Percentiles rank a stretch among this genome's conserved stretches.
Evolutionary conservation across 2,113 vertebrate species (phyloP).

Genomic region (Catharus fuscescens): DNA sequence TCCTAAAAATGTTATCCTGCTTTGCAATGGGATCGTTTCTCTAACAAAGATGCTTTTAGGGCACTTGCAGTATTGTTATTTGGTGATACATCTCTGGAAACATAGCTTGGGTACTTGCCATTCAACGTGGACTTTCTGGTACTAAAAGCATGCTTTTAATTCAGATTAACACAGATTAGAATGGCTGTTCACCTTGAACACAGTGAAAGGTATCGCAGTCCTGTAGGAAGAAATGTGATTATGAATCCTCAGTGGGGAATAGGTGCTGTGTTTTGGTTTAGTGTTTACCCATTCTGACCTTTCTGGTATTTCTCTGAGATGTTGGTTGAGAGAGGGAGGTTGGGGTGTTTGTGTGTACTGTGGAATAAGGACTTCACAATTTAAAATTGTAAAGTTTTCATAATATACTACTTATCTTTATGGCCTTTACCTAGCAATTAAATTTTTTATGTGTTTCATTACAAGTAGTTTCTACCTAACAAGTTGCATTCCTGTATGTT

Average conservation of each 20-base stretch:
- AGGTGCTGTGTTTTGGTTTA: background rate
- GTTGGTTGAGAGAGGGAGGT: accelerated
- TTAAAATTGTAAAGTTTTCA: no score
- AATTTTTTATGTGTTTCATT: no score
- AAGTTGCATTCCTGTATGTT: no score
- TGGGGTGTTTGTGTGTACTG: background rate
- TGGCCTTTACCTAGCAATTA: no score
- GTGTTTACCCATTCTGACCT: background rate
- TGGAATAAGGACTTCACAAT: no score
- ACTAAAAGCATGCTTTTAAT: background rate
- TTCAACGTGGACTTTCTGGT: background rate
- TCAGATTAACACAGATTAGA: background rate
- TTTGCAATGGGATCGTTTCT: background rate
- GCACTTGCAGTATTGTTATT: background rate
- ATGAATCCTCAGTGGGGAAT: background rate
- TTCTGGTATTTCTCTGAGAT: background rate
- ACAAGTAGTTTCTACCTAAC: no score
- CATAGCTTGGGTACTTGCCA: background rate
- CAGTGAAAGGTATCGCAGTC: background rate
- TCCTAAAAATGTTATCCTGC: background rate
- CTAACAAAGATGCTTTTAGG: background rate
- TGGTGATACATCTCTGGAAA: background rate
- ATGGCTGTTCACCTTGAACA: background rate
- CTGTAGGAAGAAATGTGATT: background rate
- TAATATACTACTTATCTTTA: no score